Evolutionary conservation across 2,797 vertebrate genomes (phyloP).

Genomic region (Capromys pilorides): DNA sequence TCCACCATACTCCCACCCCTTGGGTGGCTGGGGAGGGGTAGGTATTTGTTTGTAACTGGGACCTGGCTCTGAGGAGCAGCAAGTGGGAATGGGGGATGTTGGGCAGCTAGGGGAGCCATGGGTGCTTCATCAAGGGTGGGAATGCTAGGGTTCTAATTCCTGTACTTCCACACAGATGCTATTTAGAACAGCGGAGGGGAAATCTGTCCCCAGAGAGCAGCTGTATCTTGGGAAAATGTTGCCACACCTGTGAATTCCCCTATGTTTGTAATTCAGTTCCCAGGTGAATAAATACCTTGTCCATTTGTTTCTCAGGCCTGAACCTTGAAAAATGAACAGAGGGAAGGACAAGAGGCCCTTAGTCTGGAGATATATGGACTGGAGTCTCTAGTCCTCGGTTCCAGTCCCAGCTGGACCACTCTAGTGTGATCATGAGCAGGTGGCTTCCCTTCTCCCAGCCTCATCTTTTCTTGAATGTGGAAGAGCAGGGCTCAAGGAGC

Average conservation of each 20-base stretch:
- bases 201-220: constrained; percentile 50
- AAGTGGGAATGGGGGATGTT: background rate
- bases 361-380: background rate
- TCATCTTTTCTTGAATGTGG: constrained; percentile 55
- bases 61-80: constrained; percentile 4
- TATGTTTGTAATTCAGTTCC: constrained; percentile 35
- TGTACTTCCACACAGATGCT: background rate
- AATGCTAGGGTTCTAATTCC: constrained; percentile 20
- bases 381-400: background rate
- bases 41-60: background rate
- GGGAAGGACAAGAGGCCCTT: background rate
- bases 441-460: background rate
- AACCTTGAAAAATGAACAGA: background rate
- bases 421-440: background rate
- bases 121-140: background rate
- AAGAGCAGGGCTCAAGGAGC: constrained; percentile 28
- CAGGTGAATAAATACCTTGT: constrained; percentile 35
- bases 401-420: background rate
- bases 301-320: background rate
- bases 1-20: rapidly evolving
- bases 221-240: constrained; percentile 42
- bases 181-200: constrained; percentile 38
- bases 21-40: background rate
- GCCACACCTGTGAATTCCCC: constrained; percentile 54
- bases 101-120: background rate